phyloP scores from a whole-genome alignment of 2,888 invertebrate genomes.

The Drosophila picticornis region DNA sequence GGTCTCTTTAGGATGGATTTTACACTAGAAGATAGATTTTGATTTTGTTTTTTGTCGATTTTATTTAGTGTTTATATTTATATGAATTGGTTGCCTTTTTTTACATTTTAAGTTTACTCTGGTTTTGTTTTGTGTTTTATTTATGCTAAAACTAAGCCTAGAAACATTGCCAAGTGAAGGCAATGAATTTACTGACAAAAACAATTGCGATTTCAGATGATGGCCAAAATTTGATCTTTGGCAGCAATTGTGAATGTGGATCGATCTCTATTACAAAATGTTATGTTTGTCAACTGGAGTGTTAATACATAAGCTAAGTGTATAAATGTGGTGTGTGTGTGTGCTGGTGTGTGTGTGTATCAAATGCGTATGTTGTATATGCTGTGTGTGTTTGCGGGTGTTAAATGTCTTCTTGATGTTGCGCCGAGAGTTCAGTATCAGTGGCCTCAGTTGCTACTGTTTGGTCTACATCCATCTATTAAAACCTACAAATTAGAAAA shows the following conservation, averaged over 20 bases:
- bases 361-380: conserved; percentile 36
- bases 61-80: conserved; percentile 41
- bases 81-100: conserved; percentile 38
- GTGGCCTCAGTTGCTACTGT: conserved; percentile 28
- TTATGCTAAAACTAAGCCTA: conserved; percentile 74
- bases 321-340: conserved; percentile 41
- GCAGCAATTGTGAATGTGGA: conserved; percentile 26
- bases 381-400: conserved; percentile 29
- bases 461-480: conserved; percentile 44
- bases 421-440: conserved; percentile 34
- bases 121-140: conserved; percentile 24
- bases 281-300: conserved; percentile 66
- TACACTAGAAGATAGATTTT: conserved; percentile 23
- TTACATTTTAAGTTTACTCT: conserved; percentile 45
- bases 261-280: conserved; percentile 16
- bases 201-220: conserved; percentile 38
- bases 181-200: conserved; percentile 27
- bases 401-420: conserved; percentile 34
- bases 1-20: not conserved
- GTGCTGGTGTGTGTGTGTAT: conserved; percentile 23
- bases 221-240: conserved; percentile 25
- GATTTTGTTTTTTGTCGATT: conserved; percentile 18
- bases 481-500: conserved; percentile 49
- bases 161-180: conserved; percentile 51
- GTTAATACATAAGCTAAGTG: conserved; percentile 69